Evolutionary conservation across 2,888 invertebrate species (phyloP).

Genomic region (Piscicola geometra): DNA sequence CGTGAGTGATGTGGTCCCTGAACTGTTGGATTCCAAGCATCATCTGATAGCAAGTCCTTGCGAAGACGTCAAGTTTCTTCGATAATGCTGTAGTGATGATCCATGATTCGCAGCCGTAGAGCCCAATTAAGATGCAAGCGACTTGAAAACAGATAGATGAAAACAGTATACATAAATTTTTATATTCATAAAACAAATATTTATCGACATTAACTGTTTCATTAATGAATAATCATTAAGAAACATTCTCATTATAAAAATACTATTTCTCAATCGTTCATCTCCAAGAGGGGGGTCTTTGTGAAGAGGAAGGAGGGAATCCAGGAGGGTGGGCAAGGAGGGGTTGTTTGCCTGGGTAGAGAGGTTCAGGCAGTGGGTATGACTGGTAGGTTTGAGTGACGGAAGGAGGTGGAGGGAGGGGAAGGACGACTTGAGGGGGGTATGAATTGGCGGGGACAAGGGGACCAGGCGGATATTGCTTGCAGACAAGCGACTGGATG

Average conservation of each 20-base stretch:
- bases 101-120: too few relatives aligned
- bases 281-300: neutral
- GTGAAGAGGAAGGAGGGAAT: neutral
- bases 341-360: neutral
- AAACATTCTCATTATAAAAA: too few relatives aligned
- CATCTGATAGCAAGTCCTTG: too few relatives aligned
- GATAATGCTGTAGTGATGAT: too few relatives aligned
- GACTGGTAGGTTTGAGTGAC: neutral
- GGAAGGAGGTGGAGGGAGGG: neutral
- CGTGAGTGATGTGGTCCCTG: too few relatives aligned
- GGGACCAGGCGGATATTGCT: neutral
- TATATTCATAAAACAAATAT: too few relatives aligned
- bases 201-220: neutral
- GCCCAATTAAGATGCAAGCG: too few relatives aligned
- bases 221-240: neutral
- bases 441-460: neutral
- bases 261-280: neutral
- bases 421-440: neutral
- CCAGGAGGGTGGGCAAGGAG: neutral
- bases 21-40: too few relatives aligned
- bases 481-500: conserved; percentile 49
- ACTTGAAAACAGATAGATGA: too few relatives aligned
- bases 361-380: neutral
- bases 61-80: too few relatives aligned
- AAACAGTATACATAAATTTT: too few relatives aligned